Percentiles rank a stretch among this genome's conserved stretches.
phyloP scores from a whole-genome alignment of 2,888 invertebrate genomes.

The Heliconius aoede region DNA sequence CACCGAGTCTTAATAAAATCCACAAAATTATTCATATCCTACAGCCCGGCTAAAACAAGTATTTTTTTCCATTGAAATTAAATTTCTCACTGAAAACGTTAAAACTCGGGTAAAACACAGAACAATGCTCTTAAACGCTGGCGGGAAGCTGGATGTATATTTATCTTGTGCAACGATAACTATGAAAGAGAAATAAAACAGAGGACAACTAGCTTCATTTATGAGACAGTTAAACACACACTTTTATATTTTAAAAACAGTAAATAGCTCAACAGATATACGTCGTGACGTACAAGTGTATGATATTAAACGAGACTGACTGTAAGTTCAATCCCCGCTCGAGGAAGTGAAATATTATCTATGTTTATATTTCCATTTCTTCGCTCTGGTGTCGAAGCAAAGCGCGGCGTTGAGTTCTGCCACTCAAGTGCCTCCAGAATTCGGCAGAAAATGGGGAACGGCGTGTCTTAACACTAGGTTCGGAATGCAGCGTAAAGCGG shows the following conservation, averaged over 20 bases:
- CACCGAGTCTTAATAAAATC: not conserved
- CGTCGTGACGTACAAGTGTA: too few species aligned
- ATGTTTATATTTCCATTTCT: too few species aligned
- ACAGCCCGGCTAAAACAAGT: conserved; percentile 4
- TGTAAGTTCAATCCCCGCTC: too few species aligned
- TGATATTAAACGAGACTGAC: too few species aligned
- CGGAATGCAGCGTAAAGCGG: too few species aligned
- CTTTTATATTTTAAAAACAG: conserved; percentile 6
- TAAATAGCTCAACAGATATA: not conserved
- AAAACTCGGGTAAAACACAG: conserved; percentile 51
- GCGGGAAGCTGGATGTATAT: conserved; percentile 44
- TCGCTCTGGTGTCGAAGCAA: too few species aligned
- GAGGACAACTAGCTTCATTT: conserved; percentile 32
- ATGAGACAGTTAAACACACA: conserved; percentile 9
- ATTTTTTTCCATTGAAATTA: conserved; percentile 36
- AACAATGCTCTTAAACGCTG: conserved; percentile 53
- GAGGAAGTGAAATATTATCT: too few species aligned
- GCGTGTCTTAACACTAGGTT: too few species aligned
- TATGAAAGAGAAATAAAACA: conserved; percentile 45
- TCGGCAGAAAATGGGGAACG: too few species aligned
- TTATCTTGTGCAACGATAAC: conserved; percentile 49
- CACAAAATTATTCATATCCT: not conserved
- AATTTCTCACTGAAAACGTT: conserved; percentile 49
- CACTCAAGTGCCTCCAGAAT: too few species aligned
- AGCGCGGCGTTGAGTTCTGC: too few species aligned